Percentiles rank a stretch among this genome's conserved stretches.
Evolutionary conservation across 1,140 invertebrate genomes (phyloP).

Genomic region (Drosophila bifasciata): DNA sequence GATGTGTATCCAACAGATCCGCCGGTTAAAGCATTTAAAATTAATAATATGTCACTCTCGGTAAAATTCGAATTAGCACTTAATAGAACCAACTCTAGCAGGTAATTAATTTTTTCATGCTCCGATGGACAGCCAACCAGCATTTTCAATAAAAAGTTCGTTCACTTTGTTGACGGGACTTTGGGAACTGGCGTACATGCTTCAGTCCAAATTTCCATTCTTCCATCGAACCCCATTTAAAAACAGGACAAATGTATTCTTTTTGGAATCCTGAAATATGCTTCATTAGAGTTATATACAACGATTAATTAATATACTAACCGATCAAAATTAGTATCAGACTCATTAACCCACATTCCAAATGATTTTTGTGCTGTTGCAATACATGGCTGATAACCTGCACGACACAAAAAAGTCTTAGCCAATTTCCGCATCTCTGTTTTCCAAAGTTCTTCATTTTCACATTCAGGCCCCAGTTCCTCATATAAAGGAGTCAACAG

Average conservation of each 20-base stretch:
- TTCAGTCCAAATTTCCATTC: slow-evolving; percentile 92
- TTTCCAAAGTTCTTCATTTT: slow-evolving; percentile 86
- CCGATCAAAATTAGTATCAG: slow-evolving; percentile 89
- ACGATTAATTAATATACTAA: slow-evolving; percentile 83
- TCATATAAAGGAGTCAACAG: slow-evolving; percentile 88
- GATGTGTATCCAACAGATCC: slow-evolving; percentile 88
- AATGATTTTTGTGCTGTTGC: slow-evolving; percentile 88
- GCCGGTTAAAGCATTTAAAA: slow-evolving; percentile 89
- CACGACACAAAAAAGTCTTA: slow-evolving; percentile 89
- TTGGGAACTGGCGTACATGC: slow-evolving; percentile 89
- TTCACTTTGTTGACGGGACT: slow-evolving; percentile 88
- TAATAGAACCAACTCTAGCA: slow-evolving; percentile 89
- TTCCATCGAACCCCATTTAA: slow-evolving; percentile 89
- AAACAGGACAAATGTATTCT: slow-evolving; percentile 90
- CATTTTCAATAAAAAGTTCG: slow-evolving; percentile 90
- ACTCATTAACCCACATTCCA: slow-evolving; percentile 88
- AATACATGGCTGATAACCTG: slow-evolving; percentile 90
- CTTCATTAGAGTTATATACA: slow-evolving; percentile 3
- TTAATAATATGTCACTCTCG: slow-evolving; percentile 89
- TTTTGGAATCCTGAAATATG: slow-evolving; percentile 87
- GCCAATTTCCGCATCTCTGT: slow-evolving; percentile 87
- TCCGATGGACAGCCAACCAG: slow-evolving; percentile 90
- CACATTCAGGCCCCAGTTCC: slow-evolving; percentile 85
- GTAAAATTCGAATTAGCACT: slow-evolving; percentile 88
- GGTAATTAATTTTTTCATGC: slow-evolving; percentile 87